Conservation (phyloP, 2,797 vertebrate species). For the Limnodromus scolopaceus region DNA sequence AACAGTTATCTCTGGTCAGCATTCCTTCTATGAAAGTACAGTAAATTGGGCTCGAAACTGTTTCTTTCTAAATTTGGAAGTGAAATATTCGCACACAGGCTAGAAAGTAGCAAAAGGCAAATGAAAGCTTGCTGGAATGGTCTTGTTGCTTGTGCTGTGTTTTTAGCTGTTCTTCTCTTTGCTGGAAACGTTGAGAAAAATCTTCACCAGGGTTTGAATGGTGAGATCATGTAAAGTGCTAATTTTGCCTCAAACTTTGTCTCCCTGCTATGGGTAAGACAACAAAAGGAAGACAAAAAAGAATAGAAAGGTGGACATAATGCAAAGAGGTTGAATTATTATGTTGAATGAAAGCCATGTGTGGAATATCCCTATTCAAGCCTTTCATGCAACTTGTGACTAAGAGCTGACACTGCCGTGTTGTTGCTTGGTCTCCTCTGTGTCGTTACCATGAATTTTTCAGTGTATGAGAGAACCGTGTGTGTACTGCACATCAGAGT, state of each 20-base stretch:
- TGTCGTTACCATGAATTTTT: conserved; percentile 57
- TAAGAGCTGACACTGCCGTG: background rate
- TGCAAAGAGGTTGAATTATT: background rate
- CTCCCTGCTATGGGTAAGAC: background rate
- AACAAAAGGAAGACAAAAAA: background rate
- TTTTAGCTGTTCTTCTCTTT: background rate
- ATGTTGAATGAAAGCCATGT: background rate
- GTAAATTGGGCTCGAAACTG: background rate
- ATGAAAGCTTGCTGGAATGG: background rate
- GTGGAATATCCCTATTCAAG: background rate
- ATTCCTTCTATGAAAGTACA: background rate
- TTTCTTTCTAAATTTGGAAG: background rate
- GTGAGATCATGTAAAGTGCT: background rate
- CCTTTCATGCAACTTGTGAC: background rate
- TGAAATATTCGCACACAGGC: background rate
- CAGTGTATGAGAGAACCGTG: background rate
- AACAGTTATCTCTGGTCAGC: background rate
- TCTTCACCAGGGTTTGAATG: background rate
- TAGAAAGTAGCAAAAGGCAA: background rate
- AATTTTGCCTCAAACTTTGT: background rate
- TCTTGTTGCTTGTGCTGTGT: background rate
- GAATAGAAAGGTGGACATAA: background rate
- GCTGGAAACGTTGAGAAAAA: background rate
- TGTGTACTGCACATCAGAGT: conserved; percentile 5
- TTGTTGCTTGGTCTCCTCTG: conserved; percentile 22